Evolutionary conservation across 1,140 invertebrate species (phyloP).

Genomic region (Ladona fulva): DNA sequence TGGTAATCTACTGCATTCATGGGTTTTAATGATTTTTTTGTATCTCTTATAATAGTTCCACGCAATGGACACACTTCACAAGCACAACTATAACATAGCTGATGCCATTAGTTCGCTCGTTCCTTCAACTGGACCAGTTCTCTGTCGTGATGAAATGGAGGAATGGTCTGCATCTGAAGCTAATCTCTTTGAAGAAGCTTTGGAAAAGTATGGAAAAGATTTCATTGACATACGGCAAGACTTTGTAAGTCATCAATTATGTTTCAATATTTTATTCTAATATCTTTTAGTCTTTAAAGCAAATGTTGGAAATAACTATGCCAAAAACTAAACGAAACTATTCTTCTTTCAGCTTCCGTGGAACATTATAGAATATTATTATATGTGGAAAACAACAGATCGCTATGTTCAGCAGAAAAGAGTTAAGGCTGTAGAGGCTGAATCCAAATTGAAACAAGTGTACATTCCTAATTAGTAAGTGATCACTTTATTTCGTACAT

Average conservation of each 20-base stretch:
- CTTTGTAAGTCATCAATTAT: conserved; percentile 65
- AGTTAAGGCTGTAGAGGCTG: conserved; percentile 95
- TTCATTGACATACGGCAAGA: conserved; percentile 97
- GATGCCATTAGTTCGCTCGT: conserved; percentile 88
- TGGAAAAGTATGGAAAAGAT: conserved; percentile 99
- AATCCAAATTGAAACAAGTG: conserved; percentile 96
- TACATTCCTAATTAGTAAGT: conserved; percentile 97
- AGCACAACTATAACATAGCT: conserved; percentile 85
- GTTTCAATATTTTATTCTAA: not conserved
- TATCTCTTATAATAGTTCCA: conserved; percentile 65
- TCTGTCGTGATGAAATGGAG: conserved; percentile 99
- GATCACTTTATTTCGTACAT: too few species aligned
- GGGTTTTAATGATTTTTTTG: conserved; percentile 14
- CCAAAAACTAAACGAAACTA: not conserved
- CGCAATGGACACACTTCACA: conserved; percentile 96
- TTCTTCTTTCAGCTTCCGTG: conserved; percentile 74
- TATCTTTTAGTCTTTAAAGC: too few species aligned
- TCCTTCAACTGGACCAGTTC: conserved; percentile 86
- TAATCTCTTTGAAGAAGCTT: conserved; percentile 97
- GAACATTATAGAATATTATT: conserved; percentile 99
- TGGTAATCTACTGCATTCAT: too few species aligned
- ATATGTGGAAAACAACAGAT: conserved; percentile 99
- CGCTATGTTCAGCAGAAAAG: conserved; percentile 97
- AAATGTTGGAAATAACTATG: too few species aligned
- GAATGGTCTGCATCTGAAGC: conserved; percentile 99